Evolutionary conservation across 2,888 invertebrate genomes (phyloP).

Genomic region (Phortica okadai): DNA sequence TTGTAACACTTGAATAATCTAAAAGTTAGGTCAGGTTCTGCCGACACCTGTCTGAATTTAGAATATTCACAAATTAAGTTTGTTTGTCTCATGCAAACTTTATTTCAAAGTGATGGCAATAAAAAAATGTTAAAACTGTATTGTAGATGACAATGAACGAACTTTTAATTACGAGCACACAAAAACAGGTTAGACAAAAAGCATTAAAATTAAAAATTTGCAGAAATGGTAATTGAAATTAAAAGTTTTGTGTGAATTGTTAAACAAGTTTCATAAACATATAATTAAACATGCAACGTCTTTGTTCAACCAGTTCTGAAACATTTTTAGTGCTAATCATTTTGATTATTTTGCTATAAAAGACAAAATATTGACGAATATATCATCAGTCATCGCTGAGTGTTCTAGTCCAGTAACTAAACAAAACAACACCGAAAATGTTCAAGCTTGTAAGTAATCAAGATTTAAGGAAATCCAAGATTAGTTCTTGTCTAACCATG

Average conservation of each 20-base stretch:
- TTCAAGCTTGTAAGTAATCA: conserved; percentile 58
- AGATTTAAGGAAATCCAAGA: too few relatives aligned
- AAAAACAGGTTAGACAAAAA: background rate
- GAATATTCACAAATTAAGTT: too few relatives aligned
- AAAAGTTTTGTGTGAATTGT: background rate
- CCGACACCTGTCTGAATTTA: too few relatives aligned
- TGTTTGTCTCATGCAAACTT: background rate
- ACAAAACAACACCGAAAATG: conserved; percentile 47
- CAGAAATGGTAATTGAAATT: background rate
- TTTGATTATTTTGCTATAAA: conserved; percentile 41
- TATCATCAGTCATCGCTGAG: conserved; percentile 50
- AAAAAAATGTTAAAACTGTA: background rate
- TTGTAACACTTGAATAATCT: too few relatives aligned
- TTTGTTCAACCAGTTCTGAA: background rate
- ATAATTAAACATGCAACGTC: background rate
- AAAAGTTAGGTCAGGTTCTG: too few relatives aligned
- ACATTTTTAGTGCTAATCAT: background rate
- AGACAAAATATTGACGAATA: conserved; percentile 28
- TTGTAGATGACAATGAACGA: background rate
- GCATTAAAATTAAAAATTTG: background rate
- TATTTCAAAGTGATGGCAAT: background rate
- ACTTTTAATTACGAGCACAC: background rate
- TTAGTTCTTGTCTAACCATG: background rate
- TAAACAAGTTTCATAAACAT: background rate
- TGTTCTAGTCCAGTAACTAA: conserved; percentile 42